These are phyloP conservation scores for Rhinogobio ventralis DNA, from an alignment of 2,797 vertebrate species.

Conservation along the genomic window DNA sequence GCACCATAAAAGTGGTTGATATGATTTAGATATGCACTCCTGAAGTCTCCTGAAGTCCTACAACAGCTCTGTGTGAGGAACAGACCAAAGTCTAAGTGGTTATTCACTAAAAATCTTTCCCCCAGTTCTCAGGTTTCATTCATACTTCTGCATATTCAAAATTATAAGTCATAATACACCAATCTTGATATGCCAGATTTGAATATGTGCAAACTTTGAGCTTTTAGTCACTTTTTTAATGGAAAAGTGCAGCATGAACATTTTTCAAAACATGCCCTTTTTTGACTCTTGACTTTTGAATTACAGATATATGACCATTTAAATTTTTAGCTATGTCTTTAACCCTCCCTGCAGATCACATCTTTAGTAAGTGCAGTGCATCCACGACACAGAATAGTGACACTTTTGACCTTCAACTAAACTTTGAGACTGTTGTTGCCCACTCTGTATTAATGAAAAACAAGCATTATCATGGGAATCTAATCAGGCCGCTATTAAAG, in stretches of 20 bases:
- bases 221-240: background rate
- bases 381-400: background rate
- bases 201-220: background rate
- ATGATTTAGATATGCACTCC: background rate
- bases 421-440: constrained; percentile 8
- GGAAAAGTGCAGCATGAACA: background rate
- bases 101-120: background rate
- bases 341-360: background rate
- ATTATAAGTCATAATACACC: background rate
- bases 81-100: background rate
- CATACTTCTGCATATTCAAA: background rate
- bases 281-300: too few relatives aligned
- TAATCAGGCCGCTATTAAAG: constrained; percentile 74
- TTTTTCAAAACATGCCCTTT: background rate
- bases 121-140: background rate
- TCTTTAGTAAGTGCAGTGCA: background rate
- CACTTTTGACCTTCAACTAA: constrained; percentile 33
- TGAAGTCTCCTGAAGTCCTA: background rate
- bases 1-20: background rate
- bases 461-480: constrained; percentile 65
- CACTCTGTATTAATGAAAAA: constrained; percentile 64
- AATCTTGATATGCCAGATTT: background rate
- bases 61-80: background rate
- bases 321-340: background rate
- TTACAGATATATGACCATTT: background rate